Evolutionary conservation across 2,113 vertebrate genomes (phyloP).

Genomic region (Electrona antarctica): DNA sequence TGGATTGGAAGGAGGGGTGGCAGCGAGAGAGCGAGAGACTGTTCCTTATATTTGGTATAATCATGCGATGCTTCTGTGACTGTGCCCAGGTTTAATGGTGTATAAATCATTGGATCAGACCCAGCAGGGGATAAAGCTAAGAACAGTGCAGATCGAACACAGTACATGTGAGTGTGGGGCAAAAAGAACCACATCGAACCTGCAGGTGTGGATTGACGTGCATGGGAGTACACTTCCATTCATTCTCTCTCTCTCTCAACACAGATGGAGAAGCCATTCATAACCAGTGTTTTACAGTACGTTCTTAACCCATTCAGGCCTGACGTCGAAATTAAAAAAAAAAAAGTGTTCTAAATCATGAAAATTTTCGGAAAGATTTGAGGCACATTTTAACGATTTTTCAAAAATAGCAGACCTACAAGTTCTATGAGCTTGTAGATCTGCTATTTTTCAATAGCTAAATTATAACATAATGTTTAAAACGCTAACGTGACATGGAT

Average conservation of each 20-base stretch:
- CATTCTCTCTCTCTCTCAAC: conserved; percentile 1
- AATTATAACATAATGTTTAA: too few relatives aligned
- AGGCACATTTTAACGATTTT: too few relatives aligned
- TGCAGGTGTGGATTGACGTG: conserved; percentile 31
- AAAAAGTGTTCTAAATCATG: too few relatives aligned
- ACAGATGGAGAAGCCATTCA: conserved; percentile 15
- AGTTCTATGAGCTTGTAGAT: too few relatives aligned
- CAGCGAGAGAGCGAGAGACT: conserved; percentile 43
- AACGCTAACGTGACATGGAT: too few relatives aligned
- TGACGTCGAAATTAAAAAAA: too few relatives aligned
- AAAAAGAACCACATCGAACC: not conserved
- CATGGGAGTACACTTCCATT: conserved; percentile 12
- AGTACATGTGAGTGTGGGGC: conserved; percentile 40
- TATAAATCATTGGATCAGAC: conserved; percentile 57
- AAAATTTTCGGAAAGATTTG: too few relatives aligned
- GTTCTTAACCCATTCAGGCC: too few relatives aligned
- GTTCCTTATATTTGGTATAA: conserved; percentile 75
- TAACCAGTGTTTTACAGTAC: conserved; percentile 8
- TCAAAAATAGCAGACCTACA: too few relatives aligned
- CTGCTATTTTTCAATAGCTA: too few relatives aligned
- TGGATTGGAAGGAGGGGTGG: conserved; percentile 35
- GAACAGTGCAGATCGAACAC: conserved; percentile 61
- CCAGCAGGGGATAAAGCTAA: conserved; percentile 70
- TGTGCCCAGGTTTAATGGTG: conserved; percentile 61
- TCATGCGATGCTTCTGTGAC: conserved; percentile 66